Evolutionary conservation across 2,888 invertebrate genomes (phyloP), one percentile per base, ranked within the genome.

Genomic region (Ommatoiulus sabulosus): DNA sequence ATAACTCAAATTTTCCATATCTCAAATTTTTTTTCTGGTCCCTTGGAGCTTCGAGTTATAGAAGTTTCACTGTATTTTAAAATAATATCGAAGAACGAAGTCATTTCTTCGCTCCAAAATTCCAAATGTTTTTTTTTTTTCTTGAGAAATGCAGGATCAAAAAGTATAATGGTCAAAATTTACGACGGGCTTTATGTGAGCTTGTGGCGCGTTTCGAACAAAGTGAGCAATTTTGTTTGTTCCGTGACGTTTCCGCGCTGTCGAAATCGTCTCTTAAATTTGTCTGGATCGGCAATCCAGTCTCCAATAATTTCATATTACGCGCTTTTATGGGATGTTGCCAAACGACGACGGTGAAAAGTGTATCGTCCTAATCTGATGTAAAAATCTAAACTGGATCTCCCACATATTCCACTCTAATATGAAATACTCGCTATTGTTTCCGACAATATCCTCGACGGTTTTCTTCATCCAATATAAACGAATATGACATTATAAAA

Each of bases 391-490:
- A 72, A 72, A 72, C 72, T 72, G 72, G 72, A 72, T 20, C 24
- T 72, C 72, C 72, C 72, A 72, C 72, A 72, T 72, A 72, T 72
- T 72, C 72, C 72, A 24, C 72, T 72, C 72, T 72, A 72, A 72
- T 72, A 72, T 72, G 72, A 72, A 72, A 72, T 72, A 72, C 72
- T 72, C 72, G 72, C 72, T 24, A 72, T 72, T 72, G 72, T 72
- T 72, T 72, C 72, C 72, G 1, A 72, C 72, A 72, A 72, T 72
- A 72, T 72, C 72, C 72, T 24, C 24, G 24, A n/a, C 72, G 72
- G n/a, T 72, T 72, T 72, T 72, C 72, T 72, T 72, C 72, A 72
- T 72, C 72, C 72, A 72, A 72, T 72, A 72, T 72, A 72, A 72
- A 72, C 72, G 72, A 72, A 72, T 72, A 72, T 72, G 72, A 72